Conservation (phyloP, 2,888 invertebrate species). For the Campopleginae sp. region DNA sequence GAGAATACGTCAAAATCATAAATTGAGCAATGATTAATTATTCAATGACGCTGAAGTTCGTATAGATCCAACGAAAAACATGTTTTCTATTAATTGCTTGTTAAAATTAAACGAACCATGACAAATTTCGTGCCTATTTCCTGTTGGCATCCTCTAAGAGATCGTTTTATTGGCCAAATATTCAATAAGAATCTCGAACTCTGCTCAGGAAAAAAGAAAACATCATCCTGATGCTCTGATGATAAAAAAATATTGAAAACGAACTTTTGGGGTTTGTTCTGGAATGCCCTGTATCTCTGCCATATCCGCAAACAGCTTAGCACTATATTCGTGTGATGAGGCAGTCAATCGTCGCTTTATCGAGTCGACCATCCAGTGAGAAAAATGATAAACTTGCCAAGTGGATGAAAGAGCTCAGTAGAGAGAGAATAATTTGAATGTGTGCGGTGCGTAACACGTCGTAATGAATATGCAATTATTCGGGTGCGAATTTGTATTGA, state of each 20-base stretch:
- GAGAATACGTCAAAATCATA: background rate
- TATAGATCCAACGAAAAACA: no score
- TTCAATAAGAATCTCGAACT: no score
- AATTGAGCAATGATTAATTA: background rate
- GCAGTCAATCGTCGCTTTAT: slow-evolving; percentile 77
- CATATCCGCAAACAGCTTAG: slow-evolving; percentile 64
- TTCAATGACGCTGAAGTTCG: no score
- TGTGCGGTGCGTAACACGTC: slow-evolving; percentile 29
- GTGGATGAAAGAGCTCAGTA: slow-evolving; percentile 23
- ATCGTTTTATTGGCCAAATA: no score
- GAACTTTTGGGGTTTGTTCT: background rate
- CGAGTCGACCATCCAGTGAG: slow-evolving; percentile 60
- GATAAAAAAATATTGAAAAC: background rate
- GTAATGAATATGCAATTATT: slow-evolving; percentile 60
- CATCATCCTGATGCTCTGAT: background rate
- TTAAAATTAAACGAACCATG: no score
- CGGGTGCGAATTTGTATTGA: slow-evolving; percentile 24
- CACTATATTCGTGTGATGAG: slow-evolving; percentile 76
- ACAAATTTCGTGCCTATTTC: no score
- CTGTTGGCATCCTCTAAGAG: no score
- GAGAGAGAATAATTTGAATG: slow-evolving; percentile 60
- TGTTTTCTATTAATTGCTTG: no score
- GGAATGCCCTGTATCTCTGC: slow-evolving; percentile 2
- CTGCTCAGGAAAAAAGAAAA: no score
- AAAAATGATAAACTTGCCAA: slow-evolving; percentile 42